phyloP scores from a whole-genome alignment of 2,113 vertebrate species.

The Salvelinus sp. region DNA sequence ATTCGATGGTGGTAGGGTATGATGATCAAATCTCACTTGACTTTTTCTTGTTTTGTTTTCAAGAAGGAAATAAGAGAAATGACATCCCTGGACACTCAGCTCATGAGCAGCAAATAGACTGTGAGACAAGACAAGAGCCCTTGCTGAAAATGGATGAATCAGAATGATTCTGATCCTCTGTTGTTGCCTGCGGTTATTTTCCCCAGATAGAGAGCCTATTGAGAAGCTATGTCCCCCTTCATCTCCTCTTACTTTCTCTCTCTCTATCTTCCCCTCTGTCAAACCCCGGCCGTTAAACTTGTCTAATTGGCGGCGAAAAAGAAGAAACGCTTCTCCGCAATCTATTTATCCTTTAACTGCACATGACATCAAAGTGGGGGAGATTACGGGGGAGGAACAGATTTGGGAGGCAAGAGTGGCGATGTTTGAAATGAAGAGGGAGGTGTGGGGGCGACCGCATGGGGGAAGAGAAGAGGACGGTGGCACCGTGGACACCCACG shows the following conservation, averaged over 20 bases:
- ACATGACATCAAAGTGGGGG: slow-evolving; percentile 7
- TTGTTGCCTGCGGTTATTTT: neutral
- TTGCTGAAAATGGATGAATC: neutral
- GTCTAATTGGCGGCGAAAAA: neutral
- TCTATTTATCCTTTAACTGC: slow-evolving; percentile 10
- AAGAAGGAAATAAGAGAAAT: neutral
- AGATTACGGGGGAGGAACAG: slow-evolving; percentile 2
- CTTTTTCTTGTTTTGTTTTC: neutral
- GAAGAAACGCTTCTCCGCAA: neutral
- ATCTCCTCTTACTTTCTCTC: too few relatives aligned
- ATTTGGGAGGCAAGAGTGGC: neutral
- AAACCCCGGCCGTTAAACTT: neutral
- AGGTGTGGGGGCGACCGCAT: neutral
- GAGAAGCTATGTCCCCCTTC: too few relatives aligned
- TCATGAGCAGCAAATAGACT: neutral
- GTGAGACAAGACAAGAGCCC: neutral
- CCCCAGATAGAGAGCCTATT: neutral
- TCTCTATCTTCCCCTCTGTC: neutral
- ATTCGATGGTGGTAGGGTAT: neutral
- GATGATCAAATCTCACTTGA: neutral
- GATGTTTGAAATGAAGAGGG: slow-evolving; percentile 14
- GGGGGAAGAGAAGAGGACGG: neutral
- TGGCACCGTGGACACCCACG: neutral
- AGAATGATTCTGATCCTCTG: too few relatives aligned
- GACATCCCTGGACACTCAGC: neutral